Evolutionary conservation across 1,140 invertebrate species (phyloP), one percentile per base, ranked within the genome.

Genomic region (Yoshiicerus persimilis): DNA sequence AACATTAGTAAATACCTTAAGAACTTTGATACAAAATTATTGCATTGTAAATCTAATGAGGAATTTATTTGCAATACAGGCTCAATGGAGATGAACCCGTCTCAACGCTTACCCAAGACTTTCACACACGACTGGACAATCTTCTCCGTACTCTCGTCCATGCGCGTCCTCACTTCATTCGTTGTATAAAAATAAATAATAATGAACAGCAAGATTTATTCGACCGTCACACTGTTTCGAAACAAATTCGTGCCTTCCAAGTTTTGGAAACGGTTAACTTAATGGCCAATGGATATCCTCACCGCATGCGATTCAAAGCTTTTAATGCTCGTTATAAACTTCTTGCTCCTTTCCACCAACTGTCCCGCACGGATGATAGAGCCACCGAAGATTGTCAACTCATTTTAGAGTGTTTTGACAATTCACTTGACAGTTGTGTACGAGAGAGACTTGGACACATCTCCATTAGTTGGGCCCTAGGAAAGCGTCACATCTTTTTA

Each of bases 291-390:
- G 95, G 97, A 11, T 98, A 97, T 92, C 97, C 97, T 8, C 97
- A 99, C 93, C 94, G 98, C 89, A 98, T 98, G 97, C 94, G 97
- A 34, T 98, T 98, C 92, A 97, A 97, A 92, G 96, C 96, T n/a
- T 99, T 99, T 93, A 96, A 96, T 92, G 93, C 95, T 1, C 94
- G 97, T 30, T 98, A 98, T 92, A 94, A 96, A 88, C 94, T 97
- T 89, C 93, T 98, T 41, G 96, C 96, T 6, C 96, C 96, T 38
- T 96, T 96, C 91, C 94, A 95, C 75, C 94, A 95, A 88, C 91
- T 97, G 16, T 93, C 95, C 23, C 93, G 96, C 9, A 94, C 94
- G n/a, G 96, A 97, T 91, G 96, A 97, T 86, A 96, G 96, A 92
- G 95, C 95, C 0, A 94, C 95, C 13, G 96, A 97, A 91, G 96